These are phyloP conservation scores for Stegastes partitus DNA, from an alignment of 2,113 vertebrate species.

Conservation along the genomic window DNA sequence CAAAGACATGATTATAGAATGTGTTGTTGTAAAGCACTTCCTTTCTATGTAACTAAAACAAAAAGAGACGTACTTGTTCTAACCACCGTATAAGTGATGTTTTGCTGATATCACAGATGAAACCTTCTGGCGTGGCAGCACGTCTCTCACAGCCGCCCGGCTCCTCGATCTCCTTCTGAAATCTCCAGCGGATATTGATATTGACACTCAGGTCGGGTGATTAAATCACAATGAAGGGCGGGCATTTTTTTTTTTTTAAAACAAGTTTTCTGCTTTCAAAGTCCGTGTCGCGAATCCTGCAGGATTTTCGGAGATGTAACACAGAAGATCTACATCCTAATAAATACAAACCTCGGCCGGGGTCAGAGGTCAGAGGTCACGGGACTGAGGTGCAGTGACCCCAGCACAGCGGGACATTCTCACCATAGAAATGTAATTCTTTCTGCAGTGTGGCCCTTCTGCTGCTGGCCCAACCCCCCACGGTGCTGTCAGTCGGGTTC, in stretches of 20 bases:
- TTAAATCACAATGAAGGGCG: slow-evolving; percentile 42
- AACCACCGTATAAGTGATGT: neutral
- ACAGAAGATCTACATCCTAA: slow-evolving; percentile 62
- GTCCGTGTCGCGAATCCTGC: slow-evolving; percentile 42
- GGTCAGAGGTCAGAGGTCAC: slow-evolving; percentile 79
- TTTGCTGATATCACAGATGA: slow-evolving; percentile 6
- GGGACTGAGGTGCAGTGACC: slow-evolving; percentile 79
- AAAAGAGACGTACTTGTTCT: neutral
- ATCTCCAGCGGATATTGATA: slow-evolving; percentile 65
- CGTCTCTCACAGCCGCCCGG: slow-evolving; percentile 15
- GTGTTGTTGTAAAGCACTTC: neutral
- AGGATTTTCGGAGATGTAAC: slow-evolving; percentile 37
- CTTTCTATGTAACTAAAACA: neutral
- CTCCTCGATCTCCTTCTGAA: slow-evolving; percentile 29
- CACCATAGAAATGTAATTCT: slow-evolving; percentile 78
- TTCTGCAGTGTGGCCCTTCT: slow-evolving; percentile 68
- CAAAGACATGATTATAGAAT: neutral
- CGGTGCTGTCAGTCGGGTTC: slow-evolving; percentile 27
- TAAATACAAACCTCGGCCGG: slow-evolving; percentile 67
- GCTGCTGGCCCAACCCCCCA: slow-evolving; percentile 51
- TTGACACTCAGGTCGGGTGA: slow-evolving; percentile 62
- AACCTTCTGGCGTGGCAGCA: slow-evolving; percentile 5
- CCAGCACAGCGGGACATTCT: slow-evolving; percentile 73
- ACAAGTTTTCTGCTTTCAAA: slow-evolving; percentile 32
- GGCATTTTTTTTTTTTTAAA: slow-evolving; percentile 1